Evolutionary conservation across 2,888 invertebrate species (phyloP).

Genomic region (Scaptomyza caliginosa): DNA sequence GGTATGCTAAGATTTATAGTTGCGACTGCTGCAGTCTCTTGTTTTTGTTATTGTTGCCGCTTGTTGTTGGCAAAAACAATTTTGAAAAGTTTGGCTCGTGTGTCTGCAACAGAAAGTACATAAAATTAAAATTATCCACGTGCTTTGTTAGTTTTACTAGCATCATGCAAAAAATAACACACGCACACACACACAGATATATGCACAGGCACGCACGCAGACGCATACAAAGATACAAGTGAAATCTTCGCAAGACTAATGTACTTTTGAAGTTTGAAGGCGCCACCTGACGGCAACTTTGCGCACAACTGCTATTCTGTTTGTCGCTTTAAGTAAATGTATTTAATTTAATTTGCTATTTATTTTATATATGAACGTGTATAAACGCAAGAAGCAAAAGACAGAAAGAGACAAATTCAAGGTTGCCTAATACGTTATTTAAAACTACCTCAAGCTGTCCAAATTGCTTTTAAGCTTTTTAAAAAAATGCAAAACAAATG

Average conservation of each 20-base stretch:
- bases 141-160: constrained; percentile 55
- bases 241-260: constrained; percentile 33
- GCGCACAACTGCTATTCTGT: constrained; percentile 26
- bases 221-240: constrained; percentile 13
- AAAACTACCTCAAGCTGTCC: background rate
- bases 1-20: constrained; percentile 76
- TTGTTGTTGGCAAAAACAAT: constrained; percentile 66
- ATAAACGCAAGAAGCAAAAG: too few species aligned
- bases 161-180: constrained; percentile 35
- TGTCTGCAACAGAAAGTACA: constrained; percentile 61
- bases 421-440: background rate
- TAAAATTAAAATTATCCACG: constrained; percentile 75
- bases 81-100: constrained; percentile 68
- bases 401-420: background rate
- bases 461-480: background rate
- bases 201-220: background rate
- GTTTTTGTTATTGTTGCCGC: constrained; percentile 18
- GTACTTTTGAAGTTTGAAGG: constrained; percentile 21
- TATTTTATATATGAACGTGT: background rate
- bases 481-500: too few species aligned
- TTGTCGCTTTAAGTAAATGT: constrained; percentile 61
- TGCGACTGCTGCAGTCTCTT: constrained; percentile 56
- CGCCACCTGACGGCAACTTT: constrained; percentile 30
- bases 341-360: constrained; percentile 50
- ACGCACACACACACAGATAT: constrained; percentile 4